Evolutionary conservation across 2,797 vertebrate genomes (phyloP), one percentile per base, ranked within the genome.

Genomic region (Danio kyathit): DNA sequence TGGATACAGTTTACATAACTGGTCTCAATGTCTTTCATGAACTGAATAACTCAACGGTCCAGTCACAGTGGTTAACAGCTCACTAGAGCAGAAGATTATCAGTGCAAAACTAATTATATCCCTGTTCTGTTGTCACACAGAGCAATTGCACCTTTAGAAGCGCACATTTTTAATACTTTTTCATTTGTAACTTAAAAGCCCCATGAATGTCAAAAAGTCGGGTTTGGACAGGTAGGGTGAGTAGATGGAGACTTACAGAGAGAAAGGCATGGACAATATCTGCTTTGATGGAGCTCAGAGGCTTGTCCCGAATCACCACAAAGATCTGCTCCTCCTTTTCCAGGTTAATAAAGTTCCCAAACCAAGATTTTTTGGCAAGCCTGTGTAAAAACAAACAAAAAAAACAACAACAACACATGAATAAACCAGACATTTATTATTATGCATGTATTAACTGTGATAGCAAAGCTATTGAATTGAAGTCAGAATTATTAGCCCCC

Each of bases 271-370:
- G 98, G 61, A 99, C 98, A 12, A 99, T 97, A 90, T 99, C 98
- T 0, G 97, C 98, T 90, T 99, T 99, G 88, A 99, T 99, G 86
- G 98, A 99, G 94, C 96, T 99, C 87, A 99, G 92, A 19, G 98
- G 97, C 89, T 99, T 99, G 93, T 99, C 97, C 88, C 95, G 95
- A 91, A 99, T 99, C 89, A 99, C 98, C 81, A 97, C 95, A 73
- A 99, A 99, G 91, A 99, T 97, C 94, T 99, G 98, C 89, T 99
- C 98, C 91, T 99, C 98, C 85, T 99, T 99, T 93, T 99, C 98
- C 89, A 99, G 90, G 88, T 94, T 99, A 91, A 99, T 97, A 91
- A 99, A 99, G 93, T 99, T 99, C 84, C 98, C 98, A 0, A 99
- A 99, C 98, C 98, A 99, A 1, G 98, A 99, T 91, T 99, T 99